phyloP scores from a whole-genome alignment of 1,140 invertebrate species.

The Holcopasites calliopsidis region DNA sequence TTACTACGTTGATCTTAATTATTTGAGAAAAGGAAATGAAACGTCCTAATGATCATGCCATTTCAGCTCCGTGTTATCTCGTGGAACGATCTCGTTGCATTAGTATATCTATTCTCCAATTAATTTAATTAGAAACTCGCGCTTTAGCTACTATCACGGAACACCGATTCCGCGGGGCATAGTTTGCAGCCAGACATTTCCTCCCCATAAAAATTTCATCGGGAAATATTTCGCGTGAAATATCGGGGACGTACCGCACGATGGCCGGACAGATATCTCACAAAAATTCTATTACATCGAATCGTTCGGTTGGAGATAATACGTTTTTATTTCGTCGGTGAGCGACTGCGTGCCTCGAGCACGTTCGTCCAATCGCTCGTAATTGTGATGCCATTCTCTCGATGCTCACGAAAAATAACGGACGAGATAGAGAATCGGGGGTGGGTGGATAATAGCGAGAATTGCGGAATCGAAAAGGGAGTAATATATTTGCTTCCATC shows the following conservation, averaged over 20 bases:
- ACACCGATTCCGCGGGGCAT: too few species aligned
- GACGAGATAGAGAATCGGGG: neutral
- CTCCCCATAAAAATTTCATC: neutral
- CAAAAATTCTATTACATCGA: conserved; percentile 13
- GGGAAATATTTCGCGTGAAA: neutral
- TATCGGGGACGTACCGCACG: neutral
- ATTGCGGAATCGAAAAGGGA: too few species aligned
- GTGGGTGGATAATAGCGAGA: too few species aligned
- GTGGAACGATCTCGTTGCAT: neutral
- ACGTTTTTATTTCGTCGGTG: conserved; percentile 2
- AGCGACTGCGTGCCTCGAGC: conserved; percentile 6
- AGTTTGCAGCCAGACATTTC: neutral
- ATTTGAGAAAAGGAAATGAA: neutral
- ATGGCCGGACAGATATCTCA: neutral
- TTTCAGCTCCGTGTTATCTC: neutral
- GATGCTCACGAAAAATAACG: neutral
- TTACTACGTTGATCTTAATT: neutral
- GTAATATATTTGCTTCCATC: too few species aligned
- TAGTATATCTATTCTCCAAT: neutral
- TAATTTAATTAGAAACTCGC: neutral
- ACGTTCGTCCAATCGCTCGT: conserved; percentile 14
- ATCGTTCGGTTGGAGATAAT: neutral
- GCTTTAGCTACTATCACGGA: neutral
- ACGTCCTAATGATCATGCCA: neutral
- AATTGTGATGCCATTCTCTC: conserved; percentile 7